These are phyloP conservation scores for Embidobia sp. DNA, from an alignment of 2,888 invertebrate genomes.

Conservation along the genomic window DNA sequence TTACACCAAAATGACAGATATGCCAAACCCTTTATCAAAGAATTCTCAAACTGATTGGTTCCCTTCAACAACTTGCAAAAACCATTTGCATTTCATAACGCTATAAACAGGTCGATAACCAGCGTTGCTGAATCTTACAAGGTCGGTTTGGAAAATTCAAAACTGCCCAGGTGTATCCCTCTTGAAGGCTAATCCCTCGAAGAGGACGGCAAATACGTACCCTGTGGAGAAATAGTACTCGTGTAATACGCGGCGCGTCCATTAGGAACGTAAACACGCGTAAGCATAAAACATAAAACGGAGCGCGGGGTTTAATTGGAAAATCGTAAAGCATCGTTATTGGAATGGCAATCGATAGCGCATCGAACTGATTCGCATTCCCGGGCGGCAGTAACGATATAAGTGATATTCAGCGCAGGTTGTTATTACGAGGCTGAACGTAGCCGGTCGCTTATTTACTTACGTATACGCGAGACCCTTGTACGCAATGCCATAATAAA, in stretches of 20 bases:
- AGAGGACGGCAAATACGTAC: too few species aligned
- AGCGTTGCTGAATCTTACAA: too few species aligned
- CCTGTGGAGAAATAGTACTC: too few species aligned
- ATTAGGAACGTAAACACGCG: constrained; percentile 37
- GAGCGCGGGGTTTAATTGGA: constrained; percentile 48
- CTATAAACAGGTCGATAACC: too few species aligned
- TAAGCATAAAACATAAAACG: constrained; percentile 35
- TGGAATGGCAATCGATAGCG: constrained; percentile 45
- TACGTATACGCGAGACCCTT: constrained; percentile 26
- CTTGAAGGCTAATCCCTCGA: too few species aligned
- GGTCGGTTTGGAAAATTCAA: too few species aligned
- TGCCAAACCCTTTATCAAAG: too few species aligned
- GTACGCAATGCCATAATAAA: constrained; percentile 49
- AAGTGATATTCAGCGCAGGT: constrained; percentile 48
- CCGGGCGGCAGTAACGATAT: constrained; percentile 27
- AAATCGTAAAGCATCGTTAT: constrained; percentile 55
- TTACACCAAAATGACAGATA: too few species aligned
- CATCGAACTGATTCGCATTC: constrained; percentile 55
- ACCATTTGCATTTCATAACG: too few species aligned
- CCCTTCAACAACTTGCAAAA: too few species aligned
- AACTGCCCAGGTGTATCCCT: too few species aligned
- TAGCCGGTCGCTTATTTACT: constrained; percentile 43
- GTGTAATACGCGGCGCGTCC: constrained; percentile 24
- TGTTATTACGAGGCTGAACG: constrained; percentile 51
- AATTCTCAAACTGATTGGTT: too few species aligned